Evolutionary conservation across 2,113 vertebrate genomes (phyloP).

Genomic region (Mus spicilegus): DNA sequence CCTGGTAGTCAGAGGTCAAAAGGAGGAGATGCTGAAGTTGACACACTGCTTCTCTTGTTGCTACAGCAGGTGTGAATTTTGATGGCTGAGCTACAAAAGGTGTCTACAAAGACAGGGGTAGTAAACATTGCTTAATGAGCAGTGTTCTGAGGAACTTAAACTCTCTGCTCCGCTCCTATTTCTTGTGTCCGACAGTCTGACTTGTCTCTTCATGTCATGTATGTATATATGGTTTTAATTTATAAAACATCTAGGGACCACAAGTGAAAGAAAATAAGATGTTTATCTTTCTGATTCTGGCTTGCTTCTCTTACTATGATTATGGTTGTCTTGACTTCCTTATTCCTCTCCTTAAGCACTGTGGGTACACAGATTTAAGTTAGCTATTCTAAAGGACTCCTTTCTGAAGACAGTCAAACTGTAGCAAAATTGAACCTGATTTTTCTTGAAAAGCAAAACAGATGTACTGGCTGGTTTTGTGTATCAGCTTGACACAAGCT

Average conservation of each 20-base stretch:
- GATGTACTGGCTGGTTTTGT: too few relatives aligned
- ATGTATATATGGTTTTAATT: neutral
- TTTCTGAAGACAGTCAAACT: slow-evolving; percentile 13
- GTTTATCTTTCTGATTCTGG: neutral
- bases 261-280: neutral
- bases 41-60: rapidly evolving
- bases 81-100: neutral
- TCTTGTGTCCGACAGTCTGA: neutral
- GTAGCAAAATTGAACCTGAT: neutral
- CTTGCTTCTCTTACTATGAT: neutral
- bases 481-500: too few relatives aligned
- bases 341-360: neutral
- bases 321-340: too few relatives aligned
- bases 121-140: neutral
- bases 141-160: neutral
- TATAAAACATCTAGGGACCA: neutral
- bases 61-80: neutral
- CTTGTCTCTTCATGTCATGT: neutral
- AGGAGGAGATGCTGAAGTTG: neutral
- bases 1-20: neutral
- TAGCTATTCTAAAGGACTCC: neutral
- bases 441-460: slow-evolving; percentile 29
- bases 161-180: neutral
- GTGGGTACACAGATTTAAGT: neutral
- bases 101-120: neutral